A percentile compares a stretch with the other conserved stretches of the same genome.
These are phyloP conservation scores for Platygyra sinensis DNA, from an alignment of 64 coral and sea anemone genomes.

Conservation along the genomic window DNA sequence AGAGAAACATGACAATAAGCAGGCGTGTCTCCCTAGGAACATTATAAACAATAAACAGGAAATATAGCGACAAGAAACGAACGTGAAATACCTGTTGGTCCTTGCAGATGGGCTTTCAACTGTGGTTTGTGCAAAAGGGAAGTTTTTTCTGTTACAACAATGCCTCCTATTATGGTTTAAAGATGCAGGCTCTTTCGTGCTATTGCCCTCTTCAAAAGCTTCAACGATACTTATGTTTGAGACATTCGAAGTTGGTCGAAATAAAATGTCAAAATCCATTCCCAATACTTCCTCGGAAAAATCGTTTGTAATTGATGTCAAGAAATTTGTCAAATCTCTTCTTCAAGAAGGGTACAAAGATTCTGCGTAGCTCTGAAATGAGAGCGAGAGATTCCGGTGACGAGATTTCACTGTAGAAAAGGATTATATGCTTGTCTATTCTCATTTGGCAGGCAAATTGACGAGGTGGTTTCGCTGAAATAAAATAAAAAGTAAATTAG, in stretches of 20 bases:
- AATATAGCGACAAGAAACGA: too few species aligned
- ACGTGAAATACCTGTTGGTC: neutral
- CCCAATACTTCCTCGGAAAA: slow-evolving; percentile 11
- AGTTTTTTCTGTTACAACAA: neutral
- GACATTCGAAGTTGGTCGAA: neutral
- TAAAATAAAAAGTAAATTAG: neutral
- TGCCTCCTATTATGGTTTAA: neutral
- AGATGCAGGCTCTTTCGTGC: neutral
- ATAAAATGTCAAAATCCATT: neutral
- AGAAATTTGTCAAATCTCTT: neutral
- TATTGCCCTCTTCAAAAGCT: neutral
- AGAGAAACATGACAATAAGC: too few species aligned
- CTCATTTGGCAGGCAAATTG: neutral
- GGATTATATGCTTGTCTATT: neutral
- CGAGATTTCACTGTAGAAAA: neutral
- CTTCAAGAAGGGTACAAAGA: neutral
- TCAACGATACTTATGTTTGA: neutral
- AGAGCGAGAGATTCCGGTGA: neutral
- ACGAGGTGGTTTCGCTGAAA: neutral
- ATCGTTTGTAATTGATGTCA: neutral
- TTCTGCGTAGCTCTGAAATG: neutral
- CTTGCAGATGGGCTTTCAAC: neutral
- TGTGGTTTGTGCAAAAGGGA: neutral
- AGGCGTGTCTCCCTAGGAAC: too few species aligned
- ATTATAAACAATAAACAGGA: too few species aligned